Conservation (phyloP, 2,888 invertebrate species). For the Sesia bembeciformis region DNA sequence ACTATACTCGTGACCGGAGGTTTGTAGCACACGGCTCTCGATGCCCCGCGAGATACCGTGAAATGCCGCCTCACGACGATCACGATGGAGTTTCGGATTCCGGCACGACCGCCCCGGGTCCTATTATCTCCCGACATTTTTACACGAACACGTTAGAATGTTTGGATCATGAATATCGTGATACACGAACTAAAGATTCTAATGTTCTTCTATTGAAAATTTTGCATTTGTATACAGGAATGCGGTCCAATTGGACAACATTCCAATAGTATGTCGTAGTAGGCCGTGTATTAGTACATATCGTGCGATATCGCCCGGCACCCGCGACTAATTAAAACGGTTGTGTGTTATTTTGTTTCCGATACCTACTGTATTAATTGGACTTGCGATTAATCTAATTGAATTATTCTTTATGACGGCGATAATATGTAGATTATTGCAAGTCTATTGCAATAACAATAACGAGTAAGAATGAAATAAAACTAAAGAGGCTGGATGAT, state of each 20-base stretch:
- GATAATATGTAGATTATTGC: too few relatives aligned
- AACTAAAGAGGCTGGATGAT: too few relatives aligned
- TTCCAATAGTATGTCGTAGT: constrained; percentile 41
- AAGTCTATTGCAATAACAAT: too few relatives aligned
- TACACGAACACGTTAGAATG: background rate
- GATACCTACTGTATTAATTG: too few relatives aligned
- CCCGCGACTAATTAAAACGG: constrained; percentile 40
- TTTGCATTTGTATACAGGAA: constrained; percentile 59
- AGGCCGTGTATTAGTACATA: constrained; percentile 63
- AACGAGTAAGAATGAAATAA: too few relatives aligned
- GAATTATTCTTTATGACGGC: too few relatives aligned
- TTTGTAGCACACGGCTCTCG: constrained; percentile 50
- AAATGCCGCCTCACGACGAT: constrained; percentile 67
- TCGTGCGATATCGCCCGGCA: constrained; percentile 44
- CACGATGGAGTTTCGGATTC: constrained; percentile 45
- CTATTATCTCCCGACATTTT: constrained; percentile 9
- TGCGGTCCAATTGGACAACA: constrained; percentile 60
- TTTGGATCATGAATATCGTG: background rate
- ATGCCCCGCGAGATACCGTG: constrained; percentile 64
- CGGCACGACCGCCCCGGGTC: constrained; percentile 46
- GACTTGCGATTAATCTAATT: background rate
- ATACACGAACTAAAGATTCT: background rate
- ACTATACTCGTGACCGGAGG: constrained; percentile 66
- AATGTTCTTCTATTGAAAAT: constrained; percentile 20
- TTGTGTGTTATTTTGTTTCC: constrained; percentile 8